Evolutionary conservation across 2,797 vertebrate species (phyloP).

Genomic region (Synaphobranchus kaupii): DNA sequence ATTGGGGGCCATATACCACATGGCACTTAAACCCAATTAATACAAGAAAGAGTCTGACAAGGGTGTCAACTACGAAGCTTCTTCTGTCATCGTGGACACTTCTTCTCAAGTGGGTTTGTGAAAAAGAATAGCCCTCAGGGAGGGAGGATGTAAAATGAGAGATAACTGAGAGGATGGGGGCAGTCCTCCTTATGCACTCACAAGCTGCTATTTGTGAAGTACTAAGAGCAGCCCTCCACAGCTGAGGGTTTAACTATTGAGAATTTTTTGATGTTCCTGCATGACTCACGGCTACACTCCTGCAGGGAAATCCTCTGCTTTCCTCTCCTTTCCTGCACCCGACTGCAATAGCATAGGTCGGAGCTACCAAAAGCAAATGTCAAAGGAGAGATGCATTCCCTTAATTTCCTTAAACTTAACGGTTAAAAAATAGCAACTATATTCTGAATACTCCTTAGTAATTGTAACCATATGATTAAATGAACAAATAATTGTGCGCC

Average conservation of each 20-base stretch:
- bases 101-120: background rate
- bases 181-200: background rate
- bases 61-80: background rate
- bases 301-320: conserved; percentile 29
- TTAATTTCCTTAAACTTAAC: background rate
- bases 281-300: background rate
- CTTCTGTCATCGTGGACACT: background rate
- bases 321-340: background rate
- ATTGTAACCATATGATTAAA: background rate
- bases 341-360: background rate
- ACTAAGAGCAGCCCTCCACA: background rate
- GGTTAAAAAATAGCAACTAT: background rate
- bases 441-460: background rate
- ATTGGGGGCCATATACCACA: background rate
- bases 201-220: background rate
- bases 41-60: background rate
- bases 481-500: background rate
- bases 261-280: background rate
- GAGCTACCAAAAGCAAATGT: conserved; percentile 26
- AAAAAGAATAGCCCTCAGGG: background rate
- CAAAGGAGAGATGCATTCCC: conserved; percentile 17
- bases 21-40: background rate
- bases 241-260: background rate
- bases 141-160: background rate
- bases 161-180: too few species aligned